Base-by-base conservation (phyloP, 2,888 invertebrate species). In the Cepaea hortensis region DNA sequence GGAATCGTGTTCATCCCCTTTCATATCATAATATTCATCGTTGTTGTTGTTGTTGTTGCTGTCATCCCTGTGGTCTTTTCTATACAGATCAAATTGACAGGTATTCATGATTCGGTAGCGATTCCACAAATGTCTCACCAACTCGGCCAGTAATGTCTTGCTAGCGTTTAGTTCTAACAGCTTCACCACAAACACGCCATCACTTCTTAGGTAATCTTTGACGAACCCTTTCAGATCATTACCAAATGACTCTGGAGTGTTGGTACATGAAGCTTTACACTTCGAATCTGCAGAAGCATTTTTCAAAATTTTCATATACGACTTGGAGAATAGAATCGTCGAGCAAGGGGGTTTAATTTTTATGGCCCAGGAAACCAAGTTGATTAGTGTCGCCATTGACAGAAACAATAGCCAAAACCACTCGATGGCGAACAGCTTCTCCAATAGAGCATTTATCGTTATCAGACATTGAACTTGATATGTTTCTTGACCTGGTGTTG, bases 371-470 rank as follows among this genome's bases (percentile, higher is more conserved):
- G 61, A 23, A 76, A 86, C 20, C 18, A 88, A 23, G 79, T 85
- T 88, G 20, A 81, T 18, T 15, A 82, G 7, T 18, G 85, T 81
- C 55, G 81, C 48, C 35, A 83, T 35, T 55, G 80, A 75, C 1
- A 88, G 73, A 35, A 85, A 61, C 18, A 85, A 48, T n/a, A 88
- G 68, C 87, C 87, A 88, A 61, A 88, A 88, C 85, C 85, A 88
- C 76, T 80, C 73, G 3, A 88, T 11, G 18, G 73, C 84, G 70
- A 88, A 88, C 20, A 88, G 62, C 61, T 88, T 88, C 70, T 85
- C 87, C 46, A 88, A 75, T 6, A 88, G 73, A 23, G 75, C 68
- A 76, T 88, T 88, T 18, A 86, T 35, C 50, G 76, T 76, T 80
- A 88, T 84, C 9, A 65, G 46, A 55, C 88, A 88, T 65, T 88